Conservation (phyloP, 2,888 invertebrate genomes). For the Diaperis boleti region DNA sequence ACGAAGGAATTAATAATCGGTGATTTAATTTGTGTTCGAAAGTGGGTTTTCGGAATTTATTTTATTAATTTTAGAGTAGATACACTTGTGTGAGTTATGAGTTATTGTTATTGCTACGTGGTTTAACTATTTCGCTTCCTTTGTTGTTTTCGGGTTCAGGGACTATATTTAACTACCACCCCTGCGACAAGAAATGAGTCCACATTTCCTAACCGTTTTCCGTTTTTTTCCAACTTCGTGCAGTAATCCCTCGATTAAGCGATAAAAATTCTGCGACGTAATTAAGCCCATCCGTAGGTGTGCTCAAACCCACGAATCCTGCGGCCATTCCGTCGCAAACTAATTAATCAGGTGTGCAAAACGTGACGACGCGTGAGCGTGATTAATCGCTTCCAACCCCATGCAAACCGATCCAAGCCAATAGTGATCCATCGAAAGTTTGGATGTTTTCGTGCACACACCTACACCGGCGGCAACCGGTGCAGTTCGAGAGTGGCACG, state of each 20-base stretch:
- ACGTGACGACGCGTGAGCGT: constrained; percentile 9
- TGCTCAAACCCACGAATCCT: background rate
- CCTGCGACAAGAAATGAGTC: too few species aligned
- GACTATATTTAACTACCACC: too few species aligned
- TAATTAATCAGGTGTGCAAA: constrained; percentile 12
- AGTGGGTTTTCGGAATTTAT: too few species aligned
- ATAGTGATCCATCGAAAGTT: background rate
- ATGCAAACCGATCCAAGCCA: background rate
- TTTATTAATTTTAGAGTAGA: too few species aligned
- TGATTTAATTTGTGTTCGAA: too few species aligned
- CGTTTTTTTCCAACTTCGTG: background rate
- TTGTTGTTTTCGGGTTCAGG: too few species aligned
- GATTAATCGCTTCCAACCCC: background rate
- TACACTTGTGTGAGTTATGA: too few species aligned
- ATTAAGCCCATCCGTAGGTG: background rate
- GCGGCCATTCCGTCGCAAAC: background rate
- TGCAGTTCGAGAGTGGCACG: constrained; percentile 30
- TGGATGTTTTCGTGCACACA: constrained; percentile 7
- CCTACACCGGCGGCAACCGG: constrained; percentile 22
- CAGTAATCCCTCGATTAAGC: background rate
- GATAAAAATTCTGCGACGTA: background rate
- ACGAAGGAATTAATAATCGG: too few species aligned
- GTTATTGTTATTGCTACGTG: too few species aligned
- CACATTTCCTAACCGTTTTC: too few species aligned
- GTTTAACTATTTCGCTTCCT: too few species aligned